Evolutionary conservation across 2,797 vertebrate species (phyloP).

Genomic region (Dendrocincla fuliginosa): DNA sequence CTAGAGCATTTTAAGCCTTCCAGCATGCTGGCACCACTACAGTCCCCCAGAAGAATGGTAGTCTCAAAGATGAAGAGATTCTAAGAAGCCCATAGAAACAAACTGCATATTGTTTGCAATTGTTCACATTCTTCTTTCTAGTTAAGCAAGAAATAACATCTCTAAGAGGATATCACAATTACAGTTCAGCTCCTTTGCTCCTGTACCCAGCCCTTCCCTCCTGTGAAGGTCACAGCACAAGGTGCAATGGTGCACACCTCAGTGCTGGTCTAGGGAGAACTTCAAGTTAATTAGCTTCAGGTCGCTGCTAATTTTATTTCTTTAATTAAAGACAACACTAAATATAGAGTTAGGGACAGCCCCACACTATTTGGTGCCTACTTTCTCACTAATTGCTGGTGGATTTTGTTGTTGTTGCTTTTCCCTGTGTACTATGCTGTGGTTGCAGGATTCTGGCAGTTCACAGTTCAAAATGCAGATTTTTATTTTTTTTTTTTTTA

Average conservation of each 20-base stretch:
- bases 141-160: background rate
- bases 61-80: background rate
- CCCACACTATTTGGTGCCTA: background rate
- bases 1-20: background rate
- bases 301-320: background rate
- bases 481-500: background rate
- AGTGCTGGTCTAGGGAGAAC: background rate
- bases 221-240: background rate
- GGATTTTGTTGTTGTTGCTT: background rate
- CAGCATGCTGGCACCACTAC: background rate
- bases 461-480: background rate
- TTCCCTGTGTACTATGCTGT: background rate
- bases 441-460: background rate
- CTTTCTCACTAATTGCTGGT: background rate
- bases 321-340: background rate
- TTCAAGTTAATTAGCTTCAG: background rate
- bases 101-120: background rate
- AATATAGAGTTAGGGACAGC: background rate
- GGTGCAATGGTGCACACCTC: fast-evolving
- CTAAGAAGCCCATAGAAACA: background rate
- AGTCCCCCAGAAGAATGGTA: background rate
- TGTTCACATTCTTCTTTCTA: background rate
- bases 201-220: background rate
- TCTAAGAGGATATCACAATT: background rate
- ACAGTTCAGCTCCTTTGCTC: background rate